Base-by-base conservation (phyloP, 2,888 invertebrate genomes). In the Ennomos fuscantarius region DNA sequence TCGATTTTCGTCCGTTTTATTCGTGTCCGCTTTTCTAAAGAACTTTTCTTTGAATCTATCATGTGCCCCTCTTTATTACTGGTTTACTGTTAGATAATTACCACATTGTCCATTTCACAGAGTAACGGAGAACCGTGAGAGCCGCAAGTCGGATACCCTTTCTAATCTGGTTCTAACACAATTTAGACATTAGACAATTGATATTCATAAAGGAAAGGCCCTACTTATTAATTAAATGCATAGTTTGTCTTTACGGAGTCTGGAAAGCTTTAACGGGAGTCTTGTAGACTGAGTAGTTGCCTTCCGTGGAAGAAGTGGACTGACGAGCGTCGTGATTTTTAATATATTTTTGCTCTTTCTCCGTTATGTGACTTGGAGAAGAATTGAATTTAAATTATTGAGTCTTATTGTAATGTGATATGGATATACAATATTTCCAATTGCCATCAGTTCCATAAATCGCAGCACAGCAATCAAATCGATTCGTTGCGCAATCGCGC, bases 401-500 rank as follows among this genome's bases (percentile, higher is more conserved):
- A 15, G 15, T 15, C 15, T 5, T 11, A 37, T 15, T 6, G 6
- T 13, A 24, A 37, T 47, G 32, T 8, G 9, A 36, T 11, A 12
- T 13, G 1, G 33, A 8, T 15, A 34, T 36, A 32, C 33, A 49
- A 39, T 33, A 9, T 50, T 39, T 41, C 46, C 3, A 15, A 37
- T 34, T 44, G 9, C 40, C 24, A 45, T 45, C 55, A 10, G 34
- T 36, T 37, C 46, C 36, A 54, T 46, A 35, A 41, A 24, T 12
- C 31, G 51, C 65, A 65, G 61, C 55, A 54, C 41, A 12, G 51
- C 65, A 63, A 66, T 63, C 65, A 52, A 63, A 58, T 55, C 55
- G 45, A 74, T 76, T 73, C 50, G 70, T 48, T 61, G 67, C 63
- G 70, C 67, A 44, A 55, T 72, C 62, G 61, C 64, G 56, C 65